Percentiles rank a stretch among this genome's conserved stretches.
Evolutionary conservation across 2,113 vertebrate genomes (phyloP).

Genomic region (Tor tambroides): DNA sequence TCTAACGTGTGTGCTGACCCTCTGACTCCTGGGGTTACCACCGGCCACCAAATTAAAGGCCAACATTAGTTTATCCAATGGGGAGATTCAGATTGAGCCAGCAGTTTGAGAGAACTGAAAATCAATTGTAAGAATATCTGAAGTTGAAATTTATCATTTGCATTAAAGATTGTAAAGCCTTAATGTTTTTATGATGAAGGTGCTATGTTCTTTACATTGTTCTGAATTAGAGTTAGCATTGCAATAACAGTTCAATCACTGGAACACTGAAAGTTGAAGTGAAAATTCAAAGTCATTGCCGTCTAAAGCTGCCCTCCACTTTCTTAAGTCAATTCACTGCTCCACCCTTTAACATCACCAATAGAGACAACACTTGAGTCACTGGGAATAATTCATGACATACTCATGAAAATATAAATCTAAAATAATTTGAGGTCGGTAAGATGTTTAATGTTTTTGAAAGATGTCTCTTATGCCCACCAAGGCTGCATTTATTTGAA

Average conservation of each 20-base stretch:
- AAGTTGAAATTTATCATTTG: not conserved
- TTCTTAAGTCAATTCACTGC: not conserved
- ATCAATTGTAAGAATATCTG: slow-evolving; percentile 25
- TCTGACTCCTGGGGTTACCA: slow-evolving; percentile 66
- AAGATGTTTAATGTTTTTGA: not conserved
- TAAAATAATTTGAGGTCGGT: not conserved
- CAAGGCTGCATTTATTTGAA: not conserved
- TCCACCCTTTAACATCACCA: not conserved
- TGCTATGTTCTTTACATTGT: slow-evolving; percentile 35
- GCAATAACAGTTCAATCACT: not conserved
- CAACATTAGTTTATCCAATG: slow-evolving; percentile 47
- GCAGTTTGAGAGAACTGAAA: slow-evolving; percentile 23
- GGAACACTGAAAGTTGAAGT: not conserved
- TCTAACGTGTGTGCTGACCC: slow-evolving; percentile 72
- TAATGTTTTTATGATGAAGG: not conserved
- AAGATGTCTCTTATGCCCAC: not conserved
- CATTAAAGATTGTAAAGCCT: not conserved
- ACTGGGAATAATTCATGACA: not conserved
- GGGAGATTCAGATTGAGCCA: slow-evolving; percentile 42
- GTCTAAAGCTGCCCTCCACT: not conserved
- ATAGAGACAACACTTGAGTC: not conserved
- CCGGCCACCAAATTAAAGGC: slow-evolving; percentile 59
- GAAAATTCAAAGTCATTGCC: not conserved
- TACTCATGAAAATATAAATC: not conserved
- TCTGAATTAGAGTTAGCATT: not conserved